phyloP scores from a whole-genome alignment of 2,797 vertebrate species.

The Phylloscopus collybita region DNA sequence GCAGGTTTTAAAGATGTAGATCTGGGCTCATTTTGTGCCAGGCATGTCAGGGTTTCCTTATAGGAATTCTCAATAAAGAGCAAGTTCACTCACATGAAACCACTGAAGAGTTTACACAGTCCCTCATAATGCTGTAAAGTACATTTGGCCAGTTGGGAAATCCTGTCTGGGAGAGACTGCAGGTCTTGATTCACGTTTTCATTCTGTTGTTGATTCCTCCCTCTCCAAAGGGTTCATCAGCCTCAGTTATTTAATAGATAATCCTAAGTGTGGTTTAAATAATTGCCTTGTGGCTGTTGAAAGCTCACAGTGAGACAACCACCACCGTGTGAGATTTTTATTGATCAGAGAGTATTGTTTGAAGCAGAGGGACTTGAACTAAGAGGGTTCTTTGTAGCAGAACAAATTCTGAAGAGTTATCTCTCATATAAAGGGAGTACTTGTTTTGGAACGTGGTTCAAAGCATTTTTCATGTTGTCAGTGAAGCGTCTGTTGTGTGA shows the following conservation, averaged over 20 bases:
- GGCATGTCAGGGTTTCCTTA: neutral
- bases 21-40: neutral
- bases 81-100: neutral
- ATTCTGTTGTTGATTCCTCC: neutral
- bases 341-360: constrained; percentile 3
- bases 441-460: neutral
- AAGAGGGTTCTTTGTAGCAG: neutral
- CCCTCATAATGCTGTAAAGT: neutral
- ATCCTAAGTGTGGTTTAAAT: neutral
- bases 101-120: neutral
- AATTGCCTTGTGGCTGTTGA: neutral
- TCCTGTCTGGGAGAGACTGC: neutral
- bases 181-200: neutral
- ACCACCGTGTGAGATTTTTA: neutral
- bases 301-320: neutral
- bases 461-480: neutral
- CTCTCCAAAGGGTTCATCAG: neutral
- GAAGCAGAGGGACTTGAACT: neutral
- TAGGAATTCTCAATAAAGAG: neutral
- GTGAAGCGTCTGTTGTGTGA: neutral
- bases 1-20: neutral
- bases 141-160: neutral
- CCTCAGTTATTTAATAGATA: neutral
- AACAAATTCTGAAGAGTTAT: neutral
- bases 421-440: neutral